A percentile compares a stretch with the other conserved stretches of the same genome.
phyloP scores from a whole-genome alignment of 1,140 invertebrate genomes.

The Chironomus tepperi region DNA sequence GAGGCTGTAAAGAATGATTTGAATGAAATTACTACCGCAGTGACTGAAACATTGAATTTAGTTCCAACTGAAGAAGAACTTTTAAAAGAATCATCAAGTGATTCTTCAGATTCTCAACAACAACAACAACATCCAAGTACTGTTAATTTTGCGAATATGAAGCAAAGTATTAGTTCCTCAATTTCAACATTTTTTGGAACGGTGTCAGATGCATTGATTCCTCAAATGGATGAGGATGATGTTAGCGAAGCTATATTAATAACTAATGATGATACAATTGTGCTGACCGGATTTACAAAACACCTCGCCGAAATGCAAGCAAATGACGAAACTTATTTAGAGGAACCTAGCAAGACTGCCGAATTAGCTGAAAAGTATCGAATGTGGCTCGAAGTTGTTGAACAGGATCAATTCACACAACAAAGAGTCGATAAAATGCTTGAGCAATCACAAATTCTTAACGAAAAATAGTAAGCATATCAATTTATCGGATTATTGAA shows the following conservation, averaged over 20 bases:
- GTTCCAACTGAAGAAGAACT: conserved; percentile 52
- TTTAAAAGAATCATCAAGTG: conserved; percentile 25
- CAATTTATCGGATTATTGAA: neutral
- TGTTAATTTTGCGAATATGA: conserved; percentile 57
- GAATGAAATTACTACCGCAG: conserved; percentile 59
- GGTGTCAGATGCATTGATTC: conserved; percentile 47
- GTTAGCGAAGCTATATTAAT: conserved; percentile 44
- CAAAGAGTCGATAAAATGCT: conserved; percentile 38
- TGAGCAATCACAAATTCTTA: conserved; percentile 36
- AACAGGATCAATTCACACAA: conserved; percentile 40
- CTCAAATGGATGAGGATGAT: conserved; percentile 49
- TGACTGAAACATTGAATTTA: conserved; percentile 57
- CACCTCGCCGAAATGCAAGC: conserved; percentile 39
- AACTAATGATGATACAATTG: conserved; percentile 39
- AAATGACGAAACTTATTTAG: conserved; percentile 40
- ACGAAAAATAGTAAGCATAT: conserved; percentile 37
- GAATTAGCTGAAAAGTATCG: conserved; percentile 38
- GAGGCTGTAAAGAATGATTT: conserved; percentile 69
- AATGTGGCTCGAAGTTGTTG: conserved; percentile 43
- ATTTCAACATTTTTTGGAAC: conserved; percentile 46
- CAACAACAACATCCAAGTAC: conserved; percentile 37
- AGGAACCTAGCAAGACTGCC: conserved; percentile 36
- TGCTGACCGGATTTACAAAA: conserved; percentile 40
- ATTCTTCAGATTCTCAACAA: conserved; percentile 50
- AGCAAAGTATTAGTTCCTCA: conserved; percentile 51